Conservation (phyloP, 2,888 invertebrate species). For the Sthenelais limicola region DNA sequence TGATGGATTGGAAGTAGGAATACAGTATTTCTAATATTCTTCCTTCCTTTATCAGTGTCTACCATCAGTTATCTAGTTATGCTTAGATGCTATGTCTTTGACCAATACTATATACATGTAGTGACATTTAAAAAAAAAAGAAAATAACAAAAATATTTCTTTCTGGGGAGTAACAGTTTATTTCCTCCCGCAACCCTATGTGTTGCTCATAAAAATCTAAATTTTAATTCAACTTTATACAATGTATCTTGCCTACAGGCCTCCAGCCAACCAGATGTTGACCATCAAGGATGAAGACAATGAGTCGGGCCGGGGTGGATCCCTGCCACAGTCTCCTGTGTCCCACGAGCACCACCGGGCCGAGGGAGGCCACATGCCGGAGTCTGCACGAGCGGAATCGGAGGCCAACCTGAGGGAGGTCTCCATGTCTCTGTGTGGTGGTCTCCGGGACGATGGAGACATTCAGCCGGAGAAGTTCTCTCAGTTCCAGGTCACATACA, state of each 20-base stretch:
- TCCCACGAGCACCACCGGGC: conserved; percentile 82
- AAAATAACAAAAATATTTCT: too few relatives aligned
- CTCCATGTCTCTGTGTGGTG: conserved; percentile 84
- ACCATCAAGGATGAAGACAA: conserved; percentile 85
- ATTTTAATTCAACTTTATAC: too few relatives aligned
- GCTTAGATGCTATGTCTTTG: too few relatives aligned
- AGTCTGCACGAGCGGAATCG: neutral
- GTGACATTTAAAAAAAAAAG: neutral
- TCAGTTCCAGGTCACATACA: conserved; percentile 77
- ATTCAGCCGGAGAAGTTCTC: conserved; percentile 79
- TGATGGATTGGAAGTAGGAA: too few relatives aligned
- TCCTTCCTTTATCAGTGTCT: too few relatives aligned
- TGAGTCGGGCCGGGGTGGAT: conserved; percentile 96
- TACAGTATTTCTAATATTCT: too few relatives aligned
- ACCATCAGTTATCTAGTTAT: too few relatives aligned
- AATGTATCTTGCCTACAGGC: conserved; percentile 5
- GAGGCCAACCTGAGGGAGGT: conserved; percentile 21
- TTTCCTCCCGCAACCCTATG: too few relatives aligned
- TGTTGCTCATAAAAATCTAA: too few relatives aligned
- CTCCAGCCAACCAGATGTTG: conserved; percentile 18
- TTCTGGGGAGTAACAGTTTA: too few relatives aligned
- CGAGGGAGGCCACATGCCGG: neutral
- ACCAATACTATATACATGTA: too few relatives aligned
- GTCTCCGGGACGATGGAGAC: conserved; percentile 73
- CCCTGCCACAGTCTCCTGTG: conserved; percentile 89